Evolutionary conservation across 2,888 invertebrate species (phyloP).

Genomic region (Anthophora plumipes): DNA sequence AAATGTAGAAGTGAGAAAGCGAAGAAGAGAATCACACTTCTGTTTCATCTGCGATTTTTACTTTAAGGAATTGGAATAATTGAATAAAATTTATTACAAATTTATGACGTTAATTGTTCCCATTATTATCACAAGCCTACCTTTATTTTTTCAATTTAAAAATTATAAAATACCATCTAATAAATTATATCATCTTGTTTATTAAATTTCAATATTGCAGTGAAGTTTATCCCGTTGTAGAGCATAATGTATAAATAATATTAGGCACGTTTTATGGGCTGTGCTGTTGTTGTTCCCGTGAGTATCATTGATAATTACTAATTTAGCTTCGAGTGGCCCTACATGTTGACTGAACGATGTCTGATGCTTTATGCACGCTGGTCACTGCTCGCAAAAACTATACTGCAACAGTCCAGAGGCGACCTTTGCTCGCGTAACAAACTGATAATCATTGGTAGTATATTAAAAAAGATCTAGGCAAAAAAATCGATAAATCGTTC

Average conservation of each 20-base stretch:
- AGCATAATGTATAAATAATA: neutral
- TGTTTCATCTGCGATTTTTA: neutral
- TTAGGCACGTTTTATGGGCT: neutral
- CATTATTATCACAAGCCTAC: neutral
- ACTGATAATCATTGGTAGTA: conserved; percentile 15
- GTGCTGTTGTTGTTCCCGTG: neutral
- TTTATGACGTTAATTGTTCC: neutral
- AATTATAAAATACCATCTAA: neutral
- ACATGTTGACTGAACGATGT: conserved; percentile 1
- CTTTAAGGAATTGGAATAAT: conserved; percentile 7
- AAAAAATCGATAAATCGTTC: neutral
- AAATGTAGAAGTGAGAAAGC: neutral
- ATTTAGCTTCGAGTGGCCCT: conserved; percentile 19
- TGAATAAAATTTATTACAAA: conserved; percentile 11
- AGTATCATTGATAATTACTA: conserved; percentile 14
- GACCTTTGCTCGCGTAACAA: conserved; percentile 41
- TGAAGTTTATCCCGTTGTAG: neutral
- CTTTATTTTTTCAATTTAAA: neutral
- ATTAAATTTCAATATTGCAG: neutral
- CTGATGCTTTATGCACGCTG: neutral
- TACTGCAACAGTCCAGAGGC: conserved; percentile 27
- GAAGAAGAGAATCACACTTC: neutral
- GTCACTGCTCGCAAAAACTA: conserved; percentile 10
- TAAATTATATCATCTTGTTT: neutral
- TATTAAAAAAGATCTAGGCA: conserved; percentile 1